Percentiles rank a stretch among this genome's conserved stretches.
Conservation (phyloP, 2,888 invertebrate genomes). For the Chirona hameri region DNA sequence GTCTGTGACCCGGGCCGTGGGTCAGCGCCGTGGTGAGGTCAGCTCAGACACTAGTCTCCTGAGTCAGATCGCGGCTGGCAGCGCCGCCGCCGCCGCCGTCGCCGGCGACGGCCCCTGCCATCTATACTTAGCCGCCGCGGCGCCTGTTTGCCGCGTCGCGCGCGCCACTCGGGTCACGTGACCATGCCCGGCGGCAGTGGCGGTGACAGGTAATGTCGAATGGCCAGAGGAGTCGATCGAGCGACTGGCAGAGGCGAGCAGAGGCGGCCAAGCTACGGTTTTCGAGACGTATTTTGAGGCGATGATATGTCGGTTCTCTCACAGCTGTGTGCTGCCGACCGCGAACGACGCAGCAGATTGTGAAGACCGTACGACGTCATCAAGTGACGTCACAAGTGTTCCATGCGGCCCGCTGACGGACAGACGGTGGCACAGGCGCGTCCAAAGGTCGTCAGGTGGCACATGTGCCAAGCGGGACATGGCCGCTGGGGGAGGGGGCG, state of each 20-base stretch:
- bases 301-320: neutral
- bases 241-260: neutral
- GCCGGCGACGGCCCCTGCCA: neutral
- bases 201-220: neutral
- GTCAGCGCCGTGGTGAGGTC: neutral
- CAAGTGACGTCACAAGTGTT: no score
- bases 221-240: neutral
- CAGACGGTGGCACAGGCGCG: neutral
- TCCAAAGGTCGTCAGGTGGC: neutral
- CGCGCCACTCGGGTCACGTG: neutral
- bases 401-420: neutral
- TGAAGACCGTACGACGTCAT: no score
- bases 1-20: neutral
- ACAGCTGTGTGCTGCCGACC: no score
- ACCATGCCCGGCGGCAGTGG: neutral
- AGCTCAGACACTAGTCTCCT: neutral
- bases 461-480: no score
- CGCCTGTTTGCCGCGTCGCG: neutral
- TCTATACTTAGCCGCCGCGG: neutral
- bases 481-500: no score
- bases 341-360: no score
- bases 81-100: neutral
- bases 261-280: neutral
- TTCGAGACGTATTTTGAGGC: neutral
- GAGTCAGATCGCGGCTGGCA: neutral